Evolutionary conservation across 2,888 invertebrate genomes (phyloP).

Genomic region (Parascotia fuliginaria): DNA sequence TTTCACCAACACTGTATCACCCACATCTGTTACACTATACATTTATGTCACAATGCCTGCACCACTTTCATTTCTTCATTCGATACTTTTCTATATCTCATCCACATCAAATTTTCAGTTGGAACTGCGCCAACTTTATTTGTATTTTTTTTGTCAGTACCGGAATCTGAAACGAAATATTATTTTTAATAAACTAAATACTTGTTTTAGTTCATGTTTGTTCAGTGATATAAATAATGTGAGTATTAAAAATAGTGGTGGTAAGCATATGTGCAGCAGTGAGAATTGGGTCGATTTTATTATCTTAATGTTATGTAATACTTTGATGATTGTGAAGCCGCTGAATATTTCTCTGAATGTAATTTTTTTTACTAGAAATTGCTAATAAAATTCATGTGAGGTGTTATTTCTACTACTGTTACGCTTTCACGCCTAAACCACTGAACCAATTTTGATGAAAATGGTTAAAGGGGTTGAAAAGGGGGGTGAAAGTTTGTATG

Average conservation of each 20-base stretch:
- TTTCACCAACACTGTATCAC: constrained; percentile 49
- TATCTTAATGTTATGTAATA: constrained; percentile 26
- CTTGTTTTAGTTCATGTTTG: constrained; percentile 34
- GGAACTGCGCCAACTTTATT: constrained; percentile 57
- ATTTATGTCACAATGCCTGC: constrained; percentile 56
- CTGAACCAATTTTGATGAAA: too few relatives aligned
- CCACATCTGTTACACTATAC: constrained; percentile 53
- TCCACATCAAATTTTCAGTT: constrained; percentile 51
- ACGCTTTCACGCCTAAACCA: too few relatives aligned
- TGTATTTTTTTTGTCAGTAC: constrained; percentile 37
- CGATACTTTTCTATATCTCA: constrained; percentile 31
- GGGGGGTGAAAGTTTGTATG: too few relatives aligned
- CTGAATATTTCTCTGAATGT: constrained; percentile 12
- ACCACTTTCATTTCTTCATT: constrained; percentile 20
- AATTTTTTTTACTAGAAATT: neutral
- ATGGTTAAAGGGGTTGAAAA: too few relatives aligned
- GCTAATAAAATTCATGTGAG: neutral
- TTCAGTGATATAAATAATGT: constrained; percentile 21
- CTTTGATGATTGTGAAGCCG: constrained; percentile 11
- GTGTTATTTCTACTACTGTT: neutral
- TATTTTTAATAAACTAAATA: constrained; percentile 55
- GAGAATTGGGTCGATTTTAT: constrained; percentile 42
- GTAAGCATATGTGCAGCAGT: constrained; percentile 27
- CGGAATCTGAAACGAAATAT: constrained; percentile 67
- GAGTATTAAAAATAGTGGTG: constrained; percentile 33